Base-by-base conservation (phyloP, 2,113 vertebrate genomes). In the Nothobranchius furzeri region DNA sequence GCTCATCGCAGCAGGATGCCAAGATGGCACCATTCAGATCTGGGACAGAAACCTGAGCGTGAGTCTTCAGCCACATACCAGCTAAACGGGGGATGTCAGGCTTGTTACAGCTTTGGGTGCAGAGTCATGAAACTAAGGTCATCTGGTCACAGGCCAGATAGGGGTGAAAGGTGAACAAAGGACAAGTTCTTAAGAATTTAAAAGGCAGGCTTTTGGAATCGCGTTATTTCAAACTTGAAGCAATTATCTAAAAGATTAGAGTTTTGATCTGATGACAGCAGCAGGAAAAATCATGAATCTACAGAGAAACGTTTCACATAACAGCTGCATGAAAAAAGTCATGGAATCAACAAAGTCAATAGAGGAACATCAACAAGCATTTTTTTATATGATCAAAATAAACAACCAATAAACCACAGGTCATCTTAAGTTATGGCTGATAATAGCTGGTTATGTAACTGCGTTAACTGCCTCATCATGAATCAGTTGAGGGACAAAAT, bases 11-110 rank as follows among this genome's bases (percentile, higher is more conserved):
- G 96, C 97, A 1, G 98, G 95, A 70, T 99, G 98, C 84, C 96
- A 98, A 84, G 95, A 99, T 58, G 98, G 97, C 49, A 96, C 94
- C 85, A 98, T 99, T 78, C 98, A 99, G 90, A 96, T 99, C 86
- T 99, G 96, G 97, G 98, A 99, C 71, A 92, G 96, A 69, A 99
- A 96, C 88, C 82, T 99, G 79, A 98, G 85, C 47, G 98, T 98
- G 90, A 96, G 96, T 92, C 57, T 43, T 48, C 14, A 50, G 65
- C 55, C 4, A 30, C 74, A 73, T 50, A 66, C 66, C 42, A 64
- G 47, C 4, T 14, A 9, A 87, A 89, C 60, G 54, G 13, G 35
- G 56, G 52, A 56, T 71, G 60, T 72, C 59, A 82, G 68, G 62
- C 76, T 74, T 57, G 35, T 68, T 60, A 56, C 55, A 46, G 72